These are phyloP conservation scores for Mobula birostris DNA, from an alignment of 2,113 vertebrate species.

Conservation along the genomic window DNA sequence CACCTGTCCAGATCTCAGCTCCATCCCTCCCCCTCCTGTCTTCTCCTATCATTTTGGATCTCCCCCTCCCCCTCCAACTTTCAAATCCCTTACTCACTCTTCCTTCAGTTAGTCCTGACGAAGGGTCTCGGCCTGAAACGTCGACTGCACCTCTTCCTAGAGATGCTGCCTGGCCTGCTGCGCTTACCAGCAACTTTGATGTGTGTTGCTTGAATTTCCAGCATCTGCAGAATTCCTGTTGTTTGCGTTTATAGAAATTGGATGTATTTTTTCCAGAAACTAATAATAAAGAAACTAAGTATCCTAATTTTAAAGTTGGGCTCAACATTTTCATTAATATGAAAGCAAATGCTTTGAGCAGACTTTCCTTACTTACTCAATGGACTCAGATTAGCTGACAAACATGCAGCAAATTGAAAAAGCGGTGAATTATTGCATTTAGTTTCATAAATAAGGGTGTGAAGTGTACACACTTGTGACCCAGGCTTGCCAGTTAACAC, in stretches of 20 bases:
- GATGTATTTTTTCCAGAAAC: background rate
- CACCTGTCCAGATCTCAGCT: too few species aligned
- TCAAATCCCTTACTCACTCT: too few species aligned
- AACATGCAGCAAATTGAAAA: background rate
- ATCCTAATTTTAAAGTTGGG: background rate
- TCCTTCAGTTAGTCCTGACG: too few species aligned
- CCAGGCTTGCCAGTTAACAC: background rate
- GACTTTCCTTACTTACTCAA: background rate
- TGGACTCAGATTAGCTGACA: background rate
- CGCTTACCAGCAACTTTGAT: too few species aligned
- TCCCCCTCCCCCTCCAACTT: too few species aligned
- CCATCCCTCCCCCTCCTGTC: too few species aligned
- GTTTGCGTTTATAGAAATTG: background rate
- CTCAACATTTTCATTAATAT: background rate
- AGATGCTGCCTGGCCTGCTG: too few species aligned
- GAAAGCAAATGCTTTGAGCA: background rate
- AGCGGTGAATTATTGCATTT: background rate
- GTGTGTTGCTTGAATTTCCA: too few species aligned
- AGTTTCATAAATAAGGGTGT: background rate
- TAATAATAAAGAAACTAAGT: background rate
- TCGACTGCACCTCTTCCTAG: too few species aligned
- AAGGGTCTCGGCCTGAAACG: too few species aligned
- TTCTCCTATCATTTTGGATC: too few species aligned
- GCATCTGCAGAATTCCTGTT: too few species aligned
- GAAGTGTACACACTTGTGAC: background rate